Conservation (phyloP, 2,113 vertebrate species). For the Mystacornis crossleyi region DNA sequence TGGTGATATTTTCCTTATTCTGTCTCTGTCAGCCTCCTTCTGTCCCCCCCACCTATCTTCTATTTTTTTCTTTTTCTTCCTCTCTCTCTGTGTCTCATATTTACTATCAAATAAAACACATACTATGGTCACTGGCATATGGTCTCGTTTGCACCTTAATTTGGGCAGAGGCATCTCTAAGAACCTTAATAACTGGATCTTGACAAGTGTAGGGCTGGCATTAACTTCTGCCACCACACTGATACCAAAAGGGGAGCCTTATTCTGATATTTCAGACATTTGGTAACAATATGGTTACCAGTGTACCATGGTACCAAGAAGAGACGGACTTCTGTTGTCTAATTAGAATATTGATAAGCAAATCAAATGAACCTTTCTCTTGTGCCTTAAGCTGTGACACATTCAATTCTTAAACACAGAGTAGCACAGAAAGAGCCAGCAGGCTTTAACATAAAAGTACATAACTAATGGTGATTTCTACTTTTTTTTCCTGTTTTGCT, state of each 20-base stretch:
- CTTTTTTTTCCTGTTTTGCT: neutral
- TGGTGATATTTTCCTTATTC: neutral
- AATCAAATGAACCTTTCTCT: neutral
- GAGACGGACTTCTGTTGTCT: neutral
- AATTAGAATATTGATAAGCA: neutral
- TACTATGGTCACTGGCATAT: neutral
- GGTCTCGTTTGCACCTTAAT: neutral
- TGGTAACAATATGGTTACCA: neutral
- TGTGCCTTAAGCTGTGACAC: neutral
- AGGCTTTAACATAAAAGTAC: neutral
- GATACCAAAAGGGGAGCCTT: neutral
- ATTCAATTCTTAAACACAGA: neutral
- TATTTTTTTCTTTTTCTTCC: neutral
- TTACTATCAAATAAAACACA: neutral
- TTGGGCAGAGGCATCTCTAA: neutral
- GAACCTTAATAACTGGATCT: neutral
- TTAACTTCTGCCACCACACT: neutral
- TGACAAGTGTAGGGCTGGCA: neutral
- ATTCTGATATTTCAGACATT: neutral
- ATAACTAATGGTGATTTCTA: neutral
- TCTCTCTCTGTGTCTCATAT: neutral
- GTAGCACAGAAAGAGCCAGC: neutral
- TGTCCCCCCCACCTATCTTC: neutral
- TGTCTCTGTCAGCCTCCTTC: neutral
- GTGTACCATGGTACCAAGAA: neutral